phyloP scores from a whole-genome alignment of 2,888 invertebrate genomes.

The Cephus nigrinus region DNA sequence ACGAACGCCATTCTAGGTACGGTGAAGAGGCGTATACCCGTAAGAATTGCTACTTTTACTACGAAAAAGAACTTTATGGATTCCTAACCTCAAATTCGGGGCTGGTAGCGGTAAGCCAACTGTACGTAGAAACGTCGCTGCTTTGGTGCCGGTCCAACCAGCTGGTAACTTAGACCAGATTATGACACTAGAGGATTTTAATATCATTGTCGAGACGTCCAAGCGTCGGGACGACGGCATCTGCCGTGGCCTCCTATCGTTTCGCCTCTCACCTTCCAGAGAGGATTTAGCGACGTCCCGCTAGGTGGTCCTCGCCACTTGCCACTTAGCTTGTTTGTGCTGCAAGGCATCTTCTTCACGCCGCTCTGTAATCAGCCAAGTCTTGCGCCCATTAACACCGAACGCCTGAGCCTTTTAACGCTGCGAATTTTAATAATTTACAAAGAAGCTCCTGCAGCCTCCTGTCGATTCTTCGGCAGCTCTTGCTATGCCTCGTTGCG shows the following conservation, averaged over 20 bases:
- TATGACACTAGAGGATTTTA: conserved; percentile 39
- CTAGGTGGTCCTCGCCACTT: conserved; percentile 49
- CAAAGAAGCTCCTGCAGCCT: neutral
- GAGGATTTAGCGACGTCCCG: conserved; percentile 44
- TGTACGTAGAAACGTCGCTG: neutral
- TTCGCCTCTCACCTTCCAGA: conserved; percentile 22
- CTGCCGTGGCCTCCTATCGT: conserved; percentile 25
- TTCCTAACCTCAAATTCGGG: neutral
- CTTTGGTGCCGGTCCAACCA: conserved; percentile 30
- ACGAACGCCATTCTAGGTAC: neutral
- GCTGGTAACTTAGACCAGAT: conserved; percentile 48
- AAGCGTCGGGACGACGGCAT: conserved; percentile 23
- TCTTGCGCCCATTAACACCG: conserved; percentile 47
- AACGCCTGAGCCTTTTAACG: conserved; percentile 16
- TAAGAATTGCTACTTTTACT: neutral
- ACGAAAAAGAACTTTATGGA: neutral
- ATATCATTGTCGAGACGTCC: conserved; percentile 22
- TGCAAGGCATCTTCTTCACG: conserved; percentile 35
- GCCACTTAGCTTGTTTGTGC: conserved; percentile 36
- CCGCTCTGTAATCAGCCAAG: conserved; percentile 56
- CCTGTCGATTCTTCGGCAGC: neutral
- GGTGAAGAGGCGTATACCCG: neutral
- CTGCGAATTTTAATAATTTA: conserved; percentile 39
- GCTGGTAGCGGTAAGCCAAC: neutral
- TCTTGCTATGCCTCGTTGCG: neutral